phyloP scores from a whole-genome alignment of 2,113 vertebrate species.

The Gopherus evgoodei region DNA sequence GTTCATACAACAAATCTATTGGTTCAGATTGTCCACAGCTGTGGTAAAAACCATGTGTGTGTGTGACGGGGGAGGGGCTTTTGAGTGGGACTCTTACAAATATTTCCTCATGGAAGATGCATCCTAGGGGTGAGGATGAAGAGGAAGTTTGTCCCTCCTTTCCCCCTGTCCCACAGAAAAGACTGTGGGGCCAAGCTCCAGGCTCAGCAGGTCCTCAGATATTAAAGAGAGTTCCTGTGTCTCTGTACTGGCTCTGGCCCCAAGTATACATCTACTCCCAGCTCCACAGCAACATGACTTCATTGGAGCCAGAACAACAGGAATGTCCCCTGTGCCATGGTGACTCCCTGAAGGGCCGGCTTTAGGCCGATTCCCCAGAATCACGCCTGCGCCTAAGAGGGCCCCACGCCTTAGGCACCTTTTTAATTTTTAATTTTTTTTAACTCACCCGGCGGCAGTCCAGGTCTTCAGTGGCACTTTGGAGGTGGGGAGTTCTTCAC shows the following conservation, averaged over 20 bases:
- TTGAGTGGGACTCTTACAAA: background rate
- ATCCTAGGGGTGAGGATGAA: no score
- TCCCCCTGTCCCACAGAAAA: background rate
- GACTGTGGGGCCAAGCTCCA: background rate
- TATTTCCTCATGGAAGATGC: no score
- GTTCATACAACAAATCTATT: background rate
- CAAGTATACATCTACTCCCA: background rate
- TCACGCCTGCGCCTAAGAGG: no score
- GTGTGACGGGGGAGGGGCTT: no score
- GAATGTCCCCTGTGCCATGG: background rate
- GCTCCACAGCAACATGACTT: background rate
- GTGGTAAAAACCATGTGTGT: background rate
- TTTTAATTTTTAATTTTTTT: no score
- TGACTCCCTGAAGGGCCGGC: background rate
- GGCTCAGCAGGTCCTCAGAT: background rate
- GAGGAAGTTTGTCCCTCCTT: background rate
- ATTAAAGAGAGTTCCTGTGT: background rate
- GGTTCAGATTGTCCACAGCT: background rate
- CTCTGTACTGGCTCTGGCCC: background rate
- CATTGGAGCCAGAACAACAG: background rate
- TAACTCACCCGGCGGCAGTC: no score
- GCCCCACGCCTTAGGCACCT: no score
- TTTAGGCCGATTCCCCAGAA: no score
- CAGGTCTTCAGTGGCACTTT: no score
- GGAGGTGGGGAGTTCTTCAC: no score